Conservation (phyloP, 2,113 vertebrate genomes). For the Neogale vison region DNA sequence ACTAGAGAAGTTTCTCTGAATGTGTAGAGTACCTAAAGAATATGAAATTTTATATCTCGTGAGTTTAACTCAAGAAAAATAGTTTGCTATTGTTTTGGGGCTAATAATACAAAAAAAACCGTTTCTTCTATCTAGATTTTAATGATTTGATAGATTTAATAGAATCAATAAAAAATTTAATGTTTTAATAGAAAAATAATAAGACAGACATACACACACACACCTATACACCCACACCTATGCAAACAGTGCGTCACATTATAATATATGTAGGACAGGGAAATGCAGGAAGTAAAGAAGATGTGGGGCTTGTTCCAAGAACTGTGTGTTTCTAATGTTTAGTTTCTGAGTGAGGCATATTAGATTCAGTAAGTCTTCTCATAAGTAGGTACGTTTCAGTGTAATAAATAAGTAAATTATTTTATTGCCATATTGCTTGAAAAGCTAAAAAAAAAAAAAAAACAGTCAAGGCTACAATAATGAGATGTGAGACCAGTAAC, state of each 20-base stretch:
- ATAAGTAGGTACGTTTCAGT: background rate
- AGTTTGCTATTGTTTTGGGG: background rate
- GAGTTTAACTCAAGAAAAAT: background rate
- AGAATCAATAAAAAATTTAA: too few species aligned
- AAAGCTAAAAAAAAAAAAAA: background rate
- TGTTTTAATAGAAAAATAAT: background rate
- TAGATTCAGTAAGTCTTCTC: background rate
- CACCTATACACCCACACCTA: rapidly evolving
- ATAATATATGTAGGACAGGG: background rate
- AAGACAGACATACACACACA: background rate
- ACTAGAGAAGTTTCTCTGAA: too few species aligned
- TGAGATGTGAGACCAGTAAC: background rate
- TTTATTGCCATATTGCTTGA: background rate
- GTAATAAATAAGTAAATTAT: background rate
- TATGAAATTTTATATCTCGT: background rate
- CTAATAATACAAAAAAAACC: background rate
- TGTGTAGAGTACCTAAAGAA: background rate
- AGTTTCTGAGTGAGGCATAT: background rate
- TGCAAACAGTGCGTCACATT: background rate
- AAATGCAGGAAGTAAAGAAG: background rate
- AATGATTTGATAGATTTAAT: too few species aligned
- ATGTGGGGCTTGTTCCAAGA: background rate
- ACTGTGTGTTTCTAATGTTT: background rate
- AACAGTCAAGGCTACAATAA: background rate
- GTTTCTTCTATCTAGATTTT: background rate